Evolutionary conservation across 1,140 invertebrate species (phyloP).

Genomic region (Oscheius sp.): DNA sequence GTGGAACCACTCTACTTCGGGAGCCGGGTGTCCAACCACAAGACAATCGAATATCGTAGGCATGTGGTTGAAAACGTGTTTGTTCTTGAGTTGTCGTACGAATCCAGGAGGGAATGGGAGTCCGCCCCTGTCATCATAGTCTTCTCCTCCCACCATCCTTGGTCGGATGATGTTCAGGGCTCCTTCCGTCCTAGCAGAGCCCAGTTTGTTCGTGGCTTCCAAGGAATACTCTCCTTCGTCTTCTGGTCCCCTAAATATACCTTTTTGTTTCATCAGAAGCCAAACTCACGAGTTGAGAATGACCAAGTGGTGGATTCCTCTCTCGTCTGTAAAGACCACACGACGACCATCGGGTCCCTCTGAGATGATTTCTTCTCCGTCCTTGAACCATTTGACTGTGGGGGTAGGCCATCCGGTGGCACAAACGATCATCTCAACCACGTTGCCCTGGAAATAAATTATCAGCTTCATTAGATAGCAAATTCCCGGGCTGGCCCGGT

Average conservation of each 20-base stretch:
- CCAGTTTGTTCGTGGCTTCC: slow-evolving; percentile 54
- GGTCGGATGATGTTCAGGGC: slow-evolving; percentile 54
- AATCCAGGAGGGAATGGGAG: slow-evolving; percentile 60
- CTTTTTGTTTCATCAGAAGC: background rate
- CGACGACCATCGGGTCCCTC: slow-evolving; percentile 56
- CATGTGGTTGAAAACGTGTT: slow-evolving; percentile 60
- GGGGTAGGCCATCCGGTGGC: slow-evolving; percentile 54
- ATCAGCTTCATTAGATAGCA: background rate
- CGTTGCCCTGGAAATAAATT: slow-evolving; percentile 41
- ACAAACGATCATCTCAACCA: slow-evolving; percentile 44
- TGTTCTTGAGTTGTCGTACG: slow-evolving; percentile 60
- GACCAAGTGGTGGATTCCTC: slow-evolving; percentile 58
- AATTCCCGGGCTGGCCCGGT: background rate
- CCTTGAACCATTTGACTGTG: slow-evolving; percentile 60
- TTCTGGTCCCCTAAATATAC: slow-evolving; percentile 42
- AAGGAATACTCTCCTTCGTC: slow-evolving; percentile 60
- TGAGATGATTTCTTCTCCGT: slow-evolving; percentile 51
- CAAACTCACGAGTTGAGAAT: slow-evolving; percentile 32
- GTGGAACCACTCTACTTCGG: slow-evolving; percentile 58
- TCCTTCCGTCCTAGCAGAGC: slow-evolving; percentile 54
- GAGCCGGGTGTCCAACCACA: slow-evolving; percentile 58
- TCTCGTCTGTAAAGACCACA: slow-evolving; percentile 58
- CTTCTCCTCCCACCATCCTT: slow-evolving; percentile 35
- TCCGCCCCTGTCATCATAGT: slow-evolving; percentile 46
- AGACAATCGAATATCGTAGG: slow-evolving; percentile 61